These are phyloP conservation scores for Pluvialis apricaria DNA, from an alignment of 2,113 vertebrate species.

Conservation along the genomic window DNA sequence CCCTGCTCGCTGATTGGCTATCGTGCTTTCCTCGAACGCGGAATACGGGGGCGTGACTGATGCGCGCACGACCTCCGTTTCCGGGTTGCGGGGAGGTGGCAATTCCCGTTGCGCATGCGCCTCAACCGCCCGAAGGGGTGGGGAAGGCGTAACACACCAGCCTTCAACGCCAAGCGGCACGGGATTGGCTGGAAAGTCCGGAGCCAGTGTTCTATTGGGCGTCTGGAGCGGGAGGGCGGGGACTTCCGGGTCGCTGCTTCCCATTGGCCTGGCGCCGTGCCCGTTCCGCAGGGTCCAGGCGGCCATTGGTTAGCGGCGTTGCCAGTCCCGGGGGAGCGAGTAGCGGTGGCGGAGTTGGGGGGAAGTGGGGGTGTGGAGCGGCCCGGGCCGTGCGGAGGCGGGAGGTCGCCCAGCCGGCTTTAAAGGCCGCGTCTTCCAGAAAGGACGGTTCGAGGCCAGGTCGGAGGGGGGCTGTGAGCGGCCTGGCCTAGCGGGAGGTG, in stretches of 20 bases:
- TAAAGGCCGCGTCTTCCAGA: too few species aligned
- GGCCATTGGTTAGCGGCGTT: not conserved
- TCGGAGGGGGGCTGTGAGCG: too few species aligned
- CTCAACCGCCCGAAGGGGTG: rapidly evolving
- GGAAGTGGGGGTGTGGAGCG: not conserved
- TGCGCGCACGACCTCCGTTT: not conserved
- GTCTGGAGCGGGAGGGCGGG: not conserved
- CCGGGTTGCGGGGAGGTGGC: not conserved
- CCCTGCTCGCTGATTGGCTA: not conserved
- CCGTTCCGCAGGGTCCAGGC: not conserved
- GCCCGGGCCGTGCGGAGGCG: too few species aligned
- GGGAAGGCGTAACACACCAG: rapidly evolving
- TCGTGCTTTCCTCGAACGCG: not conserved
- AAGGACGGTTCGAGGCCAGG: too few species aligned
- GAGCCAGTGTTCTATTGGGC: not conserved
- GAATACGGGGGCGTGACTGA: rapidly evolving
- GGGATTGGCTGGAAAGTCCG: not conserved
- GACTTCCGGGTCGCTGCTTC: rapidly evolving
- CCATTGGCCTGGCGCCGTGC: not conserved
- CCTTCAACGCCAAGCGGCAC: rapidly evolving
- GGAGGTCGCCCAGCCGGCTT: too few species aligned
- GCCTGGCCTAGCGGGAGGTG: too few species aligned
- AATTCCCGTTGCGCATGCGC: not conserved
- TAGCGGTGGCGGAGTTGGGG: not conserved
- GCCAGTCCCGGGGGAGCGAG: not conserved